These are phyloP conservation scores for Acanthosepion lycidas DNA, from an alignment of 2,888 invertebrate genomes.

Conservation along the genomic window DNA sequence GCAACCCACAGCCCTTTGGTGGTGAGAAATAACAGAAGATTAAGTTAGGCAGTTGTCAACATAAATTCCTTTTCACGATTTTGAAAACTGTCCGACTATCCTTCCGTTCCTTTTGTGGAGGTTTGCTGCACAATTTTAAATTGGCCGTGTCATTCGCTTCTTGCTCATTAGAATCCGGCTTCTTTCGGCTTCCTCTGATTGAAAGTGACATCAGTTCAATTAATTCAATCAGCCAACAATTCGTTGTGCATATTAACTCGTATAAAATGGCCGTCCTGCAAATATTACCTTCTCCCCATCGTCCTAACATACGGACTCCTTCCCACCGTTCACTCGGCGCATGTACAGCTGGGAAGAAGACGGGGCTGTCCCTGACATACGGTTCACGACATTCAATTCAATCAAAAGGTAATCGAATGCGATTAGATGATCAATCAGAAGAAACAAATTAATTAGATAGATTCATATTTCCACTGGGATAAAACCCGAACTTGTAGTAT, in stretches of 20 bases:
- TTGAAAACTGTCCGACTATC: conserved; percentile 20
- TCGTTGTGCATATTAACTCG: conserved; percentile 17
- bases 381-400: not conserved
- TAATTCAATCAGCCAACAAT: conserved; percentile 11
- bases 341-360: not conserved
- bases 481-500: not conserved
- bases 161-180: not conserved
- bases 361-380: not conserved
- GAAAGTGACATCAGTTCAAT: conserved; percentile 11
- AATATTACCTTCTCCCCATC: not conserved
- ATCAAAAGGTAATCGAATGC: conserved; percentile 12
- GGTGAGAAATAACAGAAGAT: not conserved
- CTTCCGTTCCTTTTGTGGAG: not conserved
- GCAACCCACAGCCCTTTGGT: not conserved
- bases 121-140: conserved; percentile 16
- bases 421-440: not conserved
- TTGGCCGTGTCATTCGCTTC: not conserved
- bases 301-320: not conserved
- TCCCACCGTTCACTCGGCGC: not conserved
- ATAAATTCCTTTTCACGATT: conserved; percentile 1
- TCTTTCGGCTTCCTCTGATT: not conserved
- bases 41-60: conserved; percentile 21
- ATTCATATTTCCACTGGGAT: not conserved
- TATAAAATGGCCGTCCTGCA: not conserved
- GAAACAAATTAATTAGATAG: conserved; percentile 33